phyloP scores from a whole-genome alignment of 2,797 vertebrate species.

The Crenuchus spilurus region DNA sequence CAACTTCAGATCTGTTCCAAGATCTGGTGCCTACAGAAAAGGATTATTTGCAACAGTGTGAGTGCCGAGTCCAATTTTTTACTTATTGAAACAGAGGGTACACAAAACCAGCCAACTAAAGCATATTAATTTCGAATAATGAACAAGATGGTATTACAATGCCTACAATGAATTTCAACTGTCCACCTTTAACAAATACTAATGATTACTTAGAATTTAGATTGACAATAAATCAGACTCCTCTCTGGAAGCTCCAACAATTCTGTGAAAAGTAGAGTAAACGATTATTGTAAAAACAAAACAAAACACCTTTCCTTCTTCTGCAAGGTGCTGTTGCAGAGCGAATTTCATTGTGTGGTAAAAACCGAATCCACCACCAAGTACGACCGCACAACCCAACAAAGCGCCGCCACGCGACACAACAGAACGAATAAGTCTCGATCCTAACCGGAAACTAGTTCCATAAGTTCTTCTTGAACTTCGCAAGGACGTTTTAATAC shows the following conservation, averaged over 20 bases:
- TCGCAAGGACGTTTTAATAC: constrained; percentile 44
- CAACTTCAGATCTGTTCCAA: constrained; percentile 71
- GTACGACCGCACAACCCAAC: constrained; percentile 71
- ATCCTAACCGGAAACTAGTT: constrained; percentile 52
- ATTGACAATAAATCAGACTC: too few species aligned
- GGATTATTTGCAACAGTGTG: neutral
- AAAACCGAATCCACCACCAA: constrained; percentile 77
- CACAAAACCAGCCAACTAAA: neutral
- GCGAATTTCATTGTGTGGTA: constrained; percentile 69
- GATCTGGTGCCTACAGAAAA: constrained; percentile 66
- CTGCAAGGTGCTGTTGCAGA: constrained; percentile 67
- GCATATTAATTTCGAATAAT: too few species aligned
- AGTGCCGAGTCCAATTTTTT: too few species aligned
- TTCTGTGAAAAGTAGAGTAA: neutral
- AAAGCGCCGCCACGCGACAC: constrained; percentile 55
- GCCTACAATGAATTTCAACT: too few species aligned
- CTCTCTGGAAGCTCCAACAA: too few species aligned
- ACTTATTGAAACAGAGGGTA: neutral
- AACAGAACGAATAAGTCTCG: constrained; percentile 35
- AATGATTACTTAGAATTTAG: too few species aligned
- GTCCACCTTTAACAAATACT: too few species aligned
- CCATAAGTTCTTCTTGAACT: constrained; percentile 56
- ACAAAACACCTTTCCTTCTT: constrained; percentile 63
- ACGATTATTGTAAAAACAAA: neutral
- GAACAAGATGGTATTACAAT: too few species aligned